Evolutionary conservation across 1,140 invertebrate species (phyloP), one percentile per base, ranked within the genome.

Genomic region (Plodia interpunctella): DNA sequence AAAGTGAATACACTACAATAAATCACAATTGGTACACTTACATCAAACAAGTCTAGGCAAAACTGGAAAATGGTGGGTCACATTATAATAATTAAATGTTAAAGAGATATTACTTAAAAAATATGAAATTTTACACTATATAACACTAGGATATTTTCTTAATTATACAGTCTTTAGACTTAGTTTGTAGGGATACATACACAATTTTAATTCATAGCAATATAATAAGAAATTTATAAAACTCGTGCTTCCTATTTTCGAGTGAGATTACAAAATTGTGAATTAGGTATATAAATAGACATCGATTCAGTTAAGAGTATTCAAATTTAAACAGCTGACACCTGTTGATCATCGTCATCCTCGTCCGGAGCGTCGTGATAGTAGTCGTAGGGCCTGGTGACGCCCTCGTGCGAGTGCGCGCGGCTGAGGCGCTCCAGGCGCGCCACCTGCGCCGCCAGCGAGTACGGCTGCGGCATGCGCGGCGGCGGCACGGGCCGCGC

Each of bases 341-440:
- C 88, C 65, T 90, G 91, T 76, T 91, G 91, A 86, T 90, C 90
- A 81, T 94, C 93, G 65, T 93, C 94, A 74, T 94, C 94, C 66
- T 93, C 93, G 74, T 94, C 93, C 20, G 92, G 92, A 66, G 91
- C 90, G 81, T 94, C 94, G 76, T 94, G 94, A 87, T 94, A 94
- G 71, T 93, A 93, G 80, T 93, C 92, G 76, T 92, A 91, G 55
- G 91, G 88, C 59, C 94, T 92, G 50, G 95, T 95, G 64, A 95
- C 94, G 65, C 95, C 95, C 83, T 97, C 95, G 79, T 96, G 95
- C 61, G 95, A 96, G 90, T 96, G 94, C n/a, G 95, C 95, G 74
- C 95, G 91, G 62, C 94, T 95, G 56, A 96, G 90, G 62, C 94
- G 92, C 80, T 95, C 94, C 63, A 95, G 91, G 18, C 90, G 87